A percentile compares a stretch with the other conserved stretches of the same genome.
Conservation (phyloP, 2,113 vertebrate genomes). For the Zosterops lateralis region DNA sequence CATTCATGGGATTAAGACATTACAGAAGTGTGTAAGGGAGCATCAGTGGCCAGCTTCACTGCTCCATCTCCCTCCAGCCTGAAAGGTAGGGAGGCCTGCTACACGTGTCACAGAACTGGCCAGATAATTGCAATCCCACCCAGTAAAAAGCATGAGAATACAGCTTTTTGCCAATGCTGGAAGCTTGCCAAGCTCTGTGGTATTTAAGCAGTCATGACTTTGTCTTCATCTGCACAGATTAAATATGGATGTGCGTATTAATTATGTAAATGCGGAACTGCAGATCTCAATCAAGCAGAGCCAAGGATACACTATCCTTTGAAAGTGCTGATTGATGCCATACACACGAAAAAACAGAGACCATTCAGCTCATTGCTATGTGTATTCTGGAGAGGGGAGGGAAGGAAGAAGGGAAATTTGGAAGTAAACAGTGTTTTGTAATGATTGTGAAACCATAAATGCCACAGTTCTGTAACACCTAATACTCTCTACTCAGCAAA, state of each 20-base stretch:
- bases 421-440: constrained; percentile 31
- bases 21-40: background rate
- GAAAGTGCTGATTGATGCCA: constrained; percentile 28
- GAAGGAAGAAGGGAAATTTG: constrained; percentile 32
- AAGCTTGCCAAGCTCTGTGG: constrained; percentile 4
- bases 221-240: constrained; percentile 50
- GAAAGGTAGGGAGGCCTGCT: background rate
- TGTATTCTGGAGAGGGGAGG: constrained; percentile 8
- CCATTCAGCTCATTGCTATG: constrained; percentile 15
- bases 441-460: constrained; percentile 12
- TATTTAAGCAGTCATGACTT: constrained; percentile 49
- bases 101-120: background rate
- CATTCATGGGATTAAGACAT: background rate
- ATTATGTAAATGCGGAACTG: constrained; percentile 41
- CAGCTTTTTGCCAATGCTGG: background rate
- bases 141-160: background rate
- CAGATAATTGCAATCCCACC: background rate
- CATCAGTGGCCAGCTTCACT: background rate
- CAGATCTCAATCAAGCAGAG: constrained; percentile 47
- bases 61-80: background rate
- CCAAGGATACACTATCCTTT: constrained; percentile 52
- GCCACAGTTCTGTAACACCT: background rate
- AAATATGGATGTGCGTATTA: constrained; percentile 57
- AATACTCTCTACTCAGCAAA: constrained; percentile 23
- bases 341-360: background rate